Evolutionary conservation across 2,888 invertebrate genomes (phyloP).

Genomic region (Sericinus montela): DNA sequence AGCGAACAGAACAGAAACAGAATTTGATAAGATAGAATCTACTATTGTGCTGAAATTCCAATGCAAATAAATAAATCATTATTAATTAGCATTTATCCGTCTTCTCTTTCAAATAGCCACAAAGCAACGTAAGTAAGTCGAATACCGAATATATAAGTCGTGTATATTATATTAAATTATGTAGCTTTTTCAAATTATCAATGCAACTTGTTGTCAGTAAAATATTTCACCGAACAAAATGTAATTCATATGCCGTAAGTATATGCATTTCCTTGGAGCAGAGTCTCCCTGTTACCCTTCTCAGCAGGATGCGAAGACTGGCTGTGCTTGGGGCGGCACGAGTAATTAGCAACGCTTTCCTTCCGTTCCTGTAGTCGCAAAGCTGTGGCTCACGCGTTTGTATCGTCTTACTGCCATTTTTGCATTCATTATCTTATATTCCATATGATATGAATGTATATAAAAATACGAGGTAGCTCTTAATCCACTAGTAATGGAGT

Average conservation of each 20-base stretch:
- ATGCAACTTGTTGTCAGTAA: slow-evolving; percentile 4
- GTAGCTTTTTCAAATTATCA: not conserved
- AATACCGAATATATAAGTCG: too few species aligned
- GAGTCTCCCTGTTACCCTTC: slow-evolving; percentile 15
- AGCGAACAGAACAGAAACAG: too few species aligned
- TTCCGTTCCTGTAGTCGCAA: slow-evolving; percentile 48
- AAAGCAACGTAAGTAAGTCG: too few species aligned
- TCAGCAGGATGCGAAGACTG: slow-evolving; percentile 30
- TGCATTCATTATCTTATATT: slow-evolving; percentile 13
- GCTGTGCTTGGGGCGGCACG: slow-evolving; percentile 53
- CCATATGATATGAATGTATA: too few species aligned
- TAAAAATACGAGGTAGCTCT: too few species aligned
- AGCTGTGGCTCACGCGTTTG: slow-evolving; percentile 25
- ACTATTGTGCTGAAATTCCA: too few species aligned
- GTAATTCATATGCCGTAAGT: slow-evolving; percentile 15
- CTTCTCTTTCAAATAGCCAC: too few species aligned
- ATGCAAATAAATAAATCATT: too few species aligned
- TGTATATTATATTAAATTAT: not conserved
- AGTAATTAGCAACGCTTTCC: slow-evolving; percentile 73
- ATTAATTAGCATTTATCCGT: too few species aligned
- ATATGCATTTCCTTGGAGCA: slow-evolving; percentile 12
- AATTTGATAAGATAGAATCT: too few species aligned
- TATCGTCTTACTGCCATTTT: slow-evolving; percentile 22
- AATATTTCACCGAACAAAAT: slow-evolving; percentile 16
- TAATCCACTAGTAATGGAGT: too few species aligned